A percentile compares a stretch with the other conserved stretches of the same genome.
These are phyloP conservation scores for Aphodius sticticus DNA, from an alignment of 2,888 invertebrate species.

Conservation along the genomic window DNA sequence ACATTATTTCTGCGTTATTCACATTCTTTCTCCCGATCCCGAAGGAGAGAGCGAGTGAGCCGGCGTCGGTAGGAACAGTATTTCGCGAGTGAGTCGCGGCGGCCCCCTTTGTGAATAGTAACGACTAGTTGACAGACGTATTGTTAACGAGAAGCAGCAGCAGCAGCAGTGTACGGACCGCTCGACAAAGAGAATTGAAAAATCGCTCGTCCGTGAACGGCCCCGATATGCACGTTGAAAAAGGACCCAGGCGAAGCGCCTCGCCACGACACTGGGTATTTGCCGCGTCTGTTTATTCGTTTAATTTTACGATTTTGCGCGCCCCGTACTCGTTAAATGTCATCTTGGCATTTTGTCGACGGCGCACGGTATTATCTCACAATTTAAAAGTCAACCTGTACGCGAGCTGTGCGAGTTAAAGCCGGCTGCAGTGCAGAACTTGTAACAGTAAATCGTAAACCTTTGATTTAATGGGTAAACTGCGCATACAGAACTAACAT, in stretches of 20 bases:
- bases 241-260: slow-evolving; percentile 8
- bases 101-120: slow-evolving; percentile 39
- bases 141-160: slow-evolving; percentile 38
- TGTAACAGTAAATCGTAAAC: not conserved
- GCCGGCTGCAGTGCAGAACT: not conserved
- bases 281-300: slow-evolving; percentile 27
- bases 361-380: slow-evolving; percentile 22
- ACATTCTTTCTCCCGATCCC: slow-evolving; percentile 27
- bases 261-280: not conserved
- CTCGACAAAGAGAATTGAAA: slow-evolving; percentile 43
- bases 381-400: slow-evolving; percentile 20
- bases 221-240: slow-evolving; percentile 31
- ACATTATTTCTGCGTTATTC: slow-evolving; percentile 25
- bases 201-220: slow-evolving; percentile 42
- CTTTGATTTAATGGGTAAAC: not conserved
- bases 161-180: slow-evolving; percentile 27
- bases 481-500: not conserved
- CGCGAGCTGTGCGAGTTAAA: slow-evolving; percentile 12
- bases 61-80: slow-evolving; percentile 40
- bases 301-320: slow-evolving; percentile 37
- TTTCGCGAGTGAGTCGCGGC: slow-evolving; percentile 33
- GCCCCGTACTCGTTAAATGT: slow-evolving; percentile 34
- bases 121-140: slow-evolving; percentile 42
- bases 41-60: slow-evolving; percentile 25
- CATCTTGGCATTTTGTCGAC: slow-evolving; percentile 32